Evolutionary conservation across 2,113 vertebrate genomes (phyloP), one percentile per base, ranked within the genome.

Genomic region (Leptosomus discolor): DNA sequence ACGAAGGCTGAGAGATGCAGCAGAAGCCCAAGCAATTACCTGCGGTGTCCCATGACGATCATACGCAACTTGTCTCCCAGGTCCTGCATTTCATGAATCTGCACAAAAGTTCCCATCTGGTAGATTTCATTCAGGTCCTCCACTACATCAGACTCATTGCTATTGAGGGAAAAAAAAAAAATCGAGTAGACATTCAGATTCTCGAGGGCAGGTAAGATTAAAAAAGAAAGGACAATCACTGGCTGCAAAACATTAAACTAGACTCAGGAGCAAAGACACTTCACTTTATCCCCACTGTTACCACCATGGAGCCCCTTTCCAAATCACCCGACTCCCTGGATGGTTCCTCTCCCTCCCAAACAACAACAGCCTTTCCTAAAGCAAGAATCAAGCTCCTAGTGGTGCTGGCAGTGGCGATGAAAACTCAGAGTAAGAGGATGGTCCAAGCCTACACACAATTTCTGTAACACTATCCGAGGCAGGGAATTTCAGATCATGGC

Each of bases 81-180:
- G 97, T 99, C 99, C 98, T 99, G 99, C 99, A 99, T 99, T 94
- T 99, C 99, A 15, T 99, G 99, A 79, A 99, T 99, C 98, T 99
- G 99, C 21, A 99, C 99, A 37, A 99, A 99, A 2, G 99, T 99
- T 50, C 99, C 99, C 4, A 99, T 99, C 91, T 98, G 97, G 94
- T 99, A 99, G 92, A 99, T 89, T n/a, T 99, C 98, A 6, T 99
- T 98, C 70, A 99, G 97, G 96, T 97, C 99, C 85, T 99, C 99
- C 57, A 99, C 99, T 78, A 99, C 98, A 15, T 99, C 99, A 0
- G 98, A 99, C 85, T 99, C 99, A 7, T 99, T 99, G 95, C 99
- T 99, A 15, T 70, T 5, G 70, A 82, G 95, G 36, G 18, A 10
- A 34, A 43, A 92, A 92, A 71, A 51, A 46, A 46, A 46, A 46